Evolutionary conservation across 2,113 vertebrate genomes (phyloP).

Genomic region (Leiothrix lutea): DNA sequence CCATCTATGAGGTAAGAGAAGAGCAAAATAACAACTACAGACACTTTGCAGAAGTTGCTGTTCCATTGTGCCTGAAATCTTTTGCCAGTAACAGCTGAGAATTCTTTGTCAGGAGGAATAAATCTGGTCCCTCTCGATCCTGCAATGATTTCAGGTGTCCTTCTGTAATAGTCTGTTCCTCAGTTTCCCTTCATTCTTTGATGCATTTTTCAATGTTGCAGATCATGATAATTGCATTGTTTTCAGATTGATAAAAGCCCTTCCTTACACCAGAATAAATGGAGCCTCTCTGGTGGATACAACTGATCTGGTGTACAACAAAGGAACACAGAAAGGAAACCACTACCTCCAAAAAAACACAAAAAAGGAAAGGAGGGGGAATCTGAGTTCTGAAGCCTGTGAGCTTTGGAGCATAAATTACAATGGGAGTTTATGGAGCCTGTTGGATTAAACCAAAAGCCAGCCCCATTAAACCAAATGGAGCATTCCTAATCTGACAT

Average conservation of each 20-base stretch:
- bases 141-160: not conserved
- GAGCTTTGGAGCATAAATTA: not conserved
- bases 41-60: not conserved
- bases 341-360: not conserved
- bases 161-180: not conserved
- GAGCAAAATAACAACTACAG: not conserved
- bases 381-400: not conserved
- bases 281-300: not conserved
- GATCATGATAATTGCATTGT: not conserved
- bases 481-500: constrained; percentile 64
- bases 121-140: not conserved
- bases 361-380: not conserved
- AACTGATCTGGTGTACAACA: not conserved
- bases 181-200: not conserved
- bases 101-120: not conserved
- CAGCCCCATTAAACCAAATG: constrained; percentile 42
- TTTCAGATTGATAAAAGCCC: not conserved
- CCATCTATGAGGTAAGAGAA: not conserved
- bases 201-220: not conserved
- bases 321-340: not conserved
- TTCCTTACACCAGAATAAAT: not conserved
- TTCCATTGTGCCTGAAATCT: not conserved
- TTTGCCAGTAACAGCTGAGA: not conserved
- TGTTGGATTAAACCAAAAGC: constrained; percentile 8
- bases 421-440: constrained; percentile 11